Base-by-base conservation (phyloP, 2,113 vertebrate species). In the Ancistrus triradiatus region DNA sequence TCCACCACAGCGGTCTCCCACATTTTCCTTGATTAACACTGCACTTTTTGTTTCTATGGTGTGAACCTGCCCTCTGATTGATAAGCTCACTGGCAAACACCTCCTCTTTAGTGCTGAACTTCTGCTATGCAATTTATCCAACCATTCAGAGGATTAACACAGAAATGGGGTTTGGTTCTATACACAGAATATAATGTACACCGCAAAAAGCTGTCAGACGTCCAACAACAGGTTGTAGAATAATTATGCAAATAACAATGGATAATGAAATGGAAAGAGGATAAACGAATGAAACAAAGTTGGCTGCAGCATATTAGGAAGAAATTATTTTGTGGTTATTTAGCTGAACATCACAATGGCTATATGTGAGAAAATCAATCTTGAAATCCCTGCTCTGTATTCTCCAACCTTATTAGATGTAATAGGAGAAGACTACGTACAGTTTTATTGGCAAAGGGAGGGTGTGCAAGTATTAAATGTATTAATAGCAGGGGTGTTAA, bases 91-190 rank as follows among this genome's bases (percentile, higher is more conserved):
- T 60, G 27, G 13, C 31, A 38, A 49, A 61, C 18, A 22, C 31
- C 43, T 22, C 18, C 28, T 48, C 10, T 21, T 49, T 35, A 18
- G 28, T 35, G 17, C 58, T 44, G 22, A 28, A 46, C 19, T 15
- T 25, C 43, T 49, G 13, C n/a, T n/a, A 21, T 22, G 27, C 57
- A 37, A 48, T 61, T 48, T 35, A 61, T 35, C 40, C 43, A 33
- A 7, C 14, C 11, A 18, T 35, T 35, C 18, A 59, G 15, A 27
- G 17, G 57, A 59, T 35, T 38, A 37, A 61, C 43, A 46, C 28
- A 47, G 19, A 61, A 60, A 22, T 37, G 35, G 9, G 9, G 35
- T 11, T 11, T 37, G 9, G 35, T 13, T n/a, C n/a, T n/a, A n/a
- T n/a, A n/a, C n/a, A n/a, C n/a, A n/a, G n/a, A n/a, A n/a, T n/a